Percentiles rank a stretch among this genome's conserved stretches.
These are phyloP conservation scores for Ramazzottius varieornatus DNA, from an alignment of 2,888 invertebrate species.

Conservation along the genomic window DNA sequence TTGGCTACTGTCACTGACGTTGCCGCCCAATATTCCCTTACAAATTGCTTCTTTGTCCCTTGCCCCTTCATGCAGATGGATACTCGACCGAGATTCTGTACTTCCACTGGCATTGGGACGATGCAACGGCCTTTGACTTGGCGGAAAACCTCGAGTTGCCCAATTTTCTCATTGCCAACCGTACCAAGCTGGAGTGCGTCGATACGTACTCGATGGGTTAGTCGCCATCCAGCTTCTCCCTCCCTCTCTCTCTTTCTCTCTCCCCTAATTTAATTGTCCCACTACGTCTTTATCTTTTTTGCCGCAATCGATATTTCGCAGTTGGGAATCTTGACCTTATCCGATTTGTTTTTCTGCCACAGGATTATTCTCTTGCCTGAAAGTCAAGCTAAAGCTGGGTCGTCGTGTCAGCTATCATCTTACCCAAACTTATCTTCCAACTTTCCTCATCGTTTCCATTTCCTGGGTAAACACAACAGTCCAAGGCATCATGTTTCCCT, in stretches of 20 bases:
- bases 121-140: neutral
- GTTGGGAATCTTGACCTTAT: too few relatives aligned
- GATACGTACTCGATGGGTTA: neutral
- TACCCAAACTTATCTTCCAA: neutral
- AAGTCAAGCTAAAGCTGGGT: neutral
- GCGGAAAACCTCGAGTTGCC: neutral
- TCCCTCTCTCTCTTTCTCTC: too few relatives aligned
- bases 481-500: neutral
- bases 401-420: neutral
- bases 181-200: neutral
- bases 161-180: neutral
- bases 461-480: neutral
- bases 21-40: too few relatives aligned
- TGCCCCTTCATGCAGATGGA: neutral
- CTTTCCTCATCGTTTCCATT: neutral
- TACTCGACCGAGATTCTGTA: constrained; percentile 1
- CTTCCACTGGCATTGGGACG: neutral
- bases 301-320: too few relatives aligned
- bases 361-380: neutral
- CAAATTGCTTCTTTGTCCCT: too few relatives aligned
- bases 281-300: too few relatives aligned
- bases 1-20: neutral
- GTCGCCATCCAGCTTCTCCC: too few relatives aligned
- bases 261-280: too few relatives aligned
- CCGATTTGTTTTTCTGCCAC: too few relatives aligned